Evolutionary conservation across 2,888 invertebrate species (phyloP), one percentile per base, ranked within the genome.

Genomic region (Pasiphila rectangulata): DNA sequence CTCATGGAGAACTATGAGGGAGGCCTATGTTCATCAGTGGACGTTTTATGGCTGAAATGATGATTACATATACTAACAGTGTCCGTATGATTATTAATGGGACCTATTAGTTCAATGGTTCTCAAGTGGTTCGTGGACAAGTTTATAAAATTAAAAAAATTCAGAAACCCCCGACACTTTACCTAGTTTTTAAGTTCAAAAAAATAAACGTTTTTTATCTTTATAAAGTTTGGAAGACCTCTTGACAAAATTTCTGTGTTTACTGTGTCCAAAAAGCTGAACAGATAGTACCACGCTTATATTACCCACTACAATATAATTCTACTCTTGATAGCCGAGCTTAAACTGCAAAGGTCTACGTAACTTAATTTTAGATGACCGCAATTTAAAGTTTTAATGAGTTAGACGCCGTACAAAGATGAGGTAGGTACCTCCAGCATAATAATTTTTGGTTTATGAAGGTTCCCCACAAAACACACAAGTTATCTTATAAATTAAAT

Each of bases 321-420:
- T 36, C 10, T 30, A 45, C 39, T 47, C 32, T 32, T 17, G n/a
- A 32, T 17, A 32, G 32, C 17, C 9, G 9, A 17, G 17, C 30
- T 46, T 54, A 37, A 52, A 51, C 49, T 50, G 44, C 36, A 48
- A 49, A 44, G 49, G 49, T 46, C 52, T 50, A 52, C 56, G 50
- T 58, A 57, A 59, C 56, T 56, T 61, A 61, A 63, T 71, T 68
- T 67, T 64, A 60, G 63, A 64, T 63, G 62, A 62, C 66, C 66
- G 64, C 64, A 64, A 69, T 68, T 63, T 63, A 67, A 70, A 69
- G 61, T 70, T 70, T 67, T 66, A 71, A 70, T 66, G 72, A 70
- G 63, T 64, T 64, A 61, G 57, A 55, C 59, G 56, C 51, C 56
- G 54, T 52, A 52, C 51, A 57, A 61, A 60, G 57, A 63, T 49